Base-by-base conservation (phyloP, 2,113 vertebrate genomes). In the Tiliqua scincoides region DNA sequence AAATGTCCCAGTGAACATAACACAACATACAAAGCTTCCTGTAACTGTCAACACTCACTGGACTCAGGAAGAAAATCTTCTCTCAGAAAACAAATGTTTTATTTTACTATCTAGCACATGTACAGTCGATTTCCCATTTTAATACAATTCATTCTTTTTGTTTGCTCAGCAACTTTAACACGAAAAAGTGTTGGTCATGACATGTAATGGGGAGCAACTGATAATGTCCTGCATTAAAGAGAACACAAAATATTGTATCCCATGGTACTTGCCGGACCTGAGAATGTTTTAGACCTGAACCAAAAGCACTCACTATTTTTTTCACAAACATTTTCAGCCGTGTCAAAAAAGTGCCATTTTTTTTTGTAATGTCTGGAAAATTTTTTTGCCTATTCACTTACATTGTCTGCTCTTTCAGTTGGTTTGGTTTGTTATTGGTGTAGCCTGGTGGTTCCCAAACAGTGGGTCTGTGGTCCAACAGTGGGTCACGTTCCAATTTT, bases 1-100 rank as follows among this genome's bases (percentile, higher is more conserved):
- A 43, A 21, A 27, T 9, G 11, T 25, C n/a, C 23, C 20, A 23
- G 30, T 15, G 25, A 43, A 80, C 77, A 89, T 7, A 65, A 68
- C 89, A 48, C 48, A 87, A 90, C 92, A 85, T 89, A 82, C 5
- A 89, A 89, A 79, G 75, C 86, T 95, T 95, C 95, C 95, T 94
- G 93, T 75, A 85, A 76, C 86, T 94, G 92, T 93, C 89, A 84
- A 87, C 65, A 68, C 0, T 4, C 89, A 91, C 90, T 85, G 88
- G 61, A 54, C 89, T 87, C 88, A 83, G 86, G 84, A 61, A 82
- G 40, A 91, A 90, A 92, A 90, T 65, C 14, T 87, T 74, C 80
- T 93, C 83, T 15, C 79, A 84, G 17, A 59, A n/a, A 61, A 89
- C 15, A 63, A 83, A 82, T 6, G 14, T 59, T 91, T 72, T 20